Conservation (phyloP, 2,113 vertebrate species). For the Meleagris gallopavo region DNA sequence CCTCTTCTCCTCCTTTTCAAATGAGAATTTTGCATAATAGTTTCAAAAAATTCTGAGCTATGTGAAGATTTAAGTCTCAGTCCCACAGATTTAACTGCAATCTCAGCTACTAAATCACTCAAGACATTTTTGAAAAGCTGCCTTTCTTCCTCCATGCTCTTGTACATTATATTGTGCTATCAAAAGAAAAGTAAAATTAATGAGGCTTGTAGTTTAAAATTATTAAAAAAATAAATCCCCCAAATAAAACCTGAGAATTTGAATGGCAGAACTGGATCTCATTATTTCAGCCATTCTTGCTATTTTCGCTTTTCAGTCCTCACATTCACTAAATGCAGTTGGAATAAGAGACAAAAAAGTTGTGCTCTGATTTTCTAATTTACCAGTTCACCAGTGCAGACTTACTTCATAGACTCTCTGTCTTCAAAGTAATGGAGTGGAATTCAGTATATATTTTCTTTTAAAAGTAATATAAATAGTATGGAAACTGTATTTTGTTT, state of each 20-base stretch:
- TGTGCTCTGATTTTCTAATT: conserved; percentile 74
- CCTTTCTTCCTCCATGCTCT: background rate
- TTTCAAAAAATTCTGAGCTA: background rate
- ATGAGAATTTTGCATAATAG: background rate
- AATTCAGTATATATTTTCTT: conserved; percentile 52
- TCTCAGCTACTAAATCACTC: background rate
- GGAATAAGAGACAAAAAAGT: conserved; percentile 40
- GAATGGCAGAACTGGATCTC: background rate
- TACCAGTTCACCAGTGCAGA: conserved; percentile 76
- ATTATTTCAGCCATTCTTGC: conserved; percentile 48
- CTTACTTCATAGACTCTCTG: conserved; percentile 59
- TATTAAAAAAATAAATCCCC: background rate
- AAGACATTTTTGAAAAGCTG: background rate
- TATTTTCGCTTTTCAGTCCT: background rate
- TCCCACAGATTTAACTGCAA: background rate
- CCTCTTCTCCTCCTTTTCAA: background rate
- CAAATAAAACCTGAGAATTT: conserved; percentile 15
- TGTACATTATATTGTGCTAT: background rate
- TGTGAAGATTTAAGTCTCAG: background rate
- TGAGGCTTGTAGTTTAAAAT: background rate
- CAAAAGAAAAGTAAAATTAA: background rate
- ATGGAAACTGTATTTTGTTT: conserved; percentile 2
- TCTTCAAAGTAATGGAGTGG: conserved; percentile 55
- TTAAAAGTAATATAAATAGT: conserved; percentile 25
- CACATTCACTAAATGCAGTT: conserved; percentile 43